Evolutionary conservation across 2,113 vertebrate genomes (phyloP).

Genomic region (Brachypodius melanocephalos): DNA sequence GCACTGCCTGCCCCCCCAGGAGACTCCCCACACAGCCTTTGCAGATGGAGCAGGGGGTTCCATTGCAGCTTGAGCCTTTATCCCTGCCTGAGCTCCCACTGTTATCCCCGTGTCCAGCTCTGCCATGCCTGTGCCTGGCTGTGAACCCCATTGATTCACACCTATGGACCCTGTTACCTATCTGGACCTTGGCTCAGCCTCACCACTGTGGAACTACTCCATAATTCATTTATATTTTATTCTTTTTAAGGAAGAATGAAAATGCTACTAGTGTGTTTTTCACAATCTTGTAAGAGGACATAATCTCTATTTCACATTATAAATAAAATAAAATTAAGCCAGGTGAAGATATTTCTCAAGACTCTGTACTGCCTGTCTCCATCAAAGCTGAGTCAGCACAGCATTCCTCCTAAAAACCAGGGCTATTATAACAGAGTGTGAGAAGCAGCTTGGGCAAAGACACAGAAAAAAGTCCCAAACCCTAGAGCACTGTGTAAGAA

Average conservation of each 20-base stretch:
- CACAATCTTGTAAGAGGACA: background rate
- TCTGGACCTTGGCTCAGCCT: background rate
- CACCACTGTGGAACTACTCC: background rate
- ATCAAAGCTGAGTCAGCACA: rapidly evolving
- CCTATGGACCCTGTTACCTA: rapidly evolving
- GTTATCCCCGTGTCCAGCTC: background rate
- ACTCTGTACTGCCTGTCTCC: background rate
- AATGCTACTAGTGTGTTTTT: background rate
- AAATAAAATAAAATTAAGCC: background rate
- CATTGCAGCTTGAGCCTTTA: background rate
- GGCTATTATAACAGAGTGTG: background rate
- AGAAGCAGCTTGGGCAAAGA: background rate
- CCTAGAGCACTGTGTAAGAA: background rate
- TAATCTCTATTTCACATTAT: background rate
- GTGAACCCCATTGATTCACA: background rate
- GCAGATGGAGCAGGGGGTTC: background rate
- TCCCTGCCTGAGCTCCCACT: background rate
- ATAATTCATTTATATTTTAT: background rate
- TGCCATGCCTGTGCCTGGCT: background rate
- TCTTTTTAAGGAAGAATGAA: background rate
- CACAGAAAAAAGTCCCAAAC: background rate
- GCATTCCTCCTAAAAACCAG: background rate
- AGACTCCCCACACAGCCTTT: background rate
- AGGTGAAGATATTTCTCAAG: background rate
- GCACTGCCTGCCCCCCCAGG: background rate